phyloP scores from a whole-genome alignment of 2,888 invertebrate species.

The Synanthedon tipuliformis region DNA sequence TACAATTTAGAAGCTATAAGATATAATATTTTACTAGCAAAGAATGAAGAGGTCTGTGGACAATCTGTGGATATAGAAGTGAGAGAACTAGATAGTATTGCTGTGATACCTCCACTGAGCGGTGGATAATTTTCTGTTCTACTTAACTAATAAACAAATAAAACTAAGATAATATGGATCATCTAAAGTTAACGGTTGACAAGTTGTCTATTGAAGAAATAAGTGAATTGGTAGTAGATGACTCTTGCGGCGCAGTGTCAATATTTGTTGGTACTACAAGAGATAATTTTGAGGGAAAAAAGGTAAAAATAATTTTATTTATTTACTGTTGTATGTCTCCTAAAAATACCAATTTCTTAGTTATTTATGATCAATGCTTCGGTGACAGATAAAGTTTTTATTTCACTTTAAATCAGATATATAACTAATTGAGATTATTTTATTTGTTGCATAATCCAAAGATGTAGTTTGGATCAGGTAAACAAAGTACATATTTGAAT shows the following conservation, averaged over 20 bases:
- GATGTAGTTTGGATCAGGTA: no score
- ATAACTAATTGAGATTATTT: no score
- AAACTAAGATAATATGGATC: constrained; percentile 72
- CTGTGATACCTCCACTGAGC: constrained; percentile 94
- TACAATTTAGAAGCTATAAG: constrained; percentile 77
- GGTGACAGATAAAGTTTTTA: no score
- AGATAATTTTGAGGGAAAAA: constrained; percentile 84
- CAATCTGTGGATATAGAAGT: constrained; percentile 67
- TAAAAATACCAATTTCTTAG: no score
- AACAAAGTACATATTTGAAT: no score
- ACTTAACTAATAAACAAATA: constrained; percentile 1
- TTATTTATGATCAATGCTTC: no score
- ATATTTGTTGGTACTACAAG: constrained; percentile 91
- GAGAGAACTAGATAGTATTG: constrained; percentile 82
- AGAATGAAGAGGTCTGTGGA: constrained; percentile 84
- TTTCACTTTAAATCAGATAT: no score
- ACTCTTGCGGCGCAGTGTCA: constrained; percentile 88
- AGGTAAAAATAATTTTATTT: constrained; percentile 46
- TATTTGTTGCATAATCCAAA: no score
- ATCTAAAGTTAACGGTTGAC: constrained; percentile 75
- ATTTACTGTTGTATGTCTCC: constrained; percentile 4
- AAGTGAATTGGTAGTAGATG: constrained; percentile 73
- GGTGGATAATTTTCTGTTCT: constrained; percentile 75
- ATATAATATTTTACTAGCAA: constrained; percentile 79
- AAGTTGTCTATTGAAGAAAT: constrained; percentile 77